Conservation (phyloP, 2,113 vertebrate genomes). For the Pterocles burchelli region DNA sequence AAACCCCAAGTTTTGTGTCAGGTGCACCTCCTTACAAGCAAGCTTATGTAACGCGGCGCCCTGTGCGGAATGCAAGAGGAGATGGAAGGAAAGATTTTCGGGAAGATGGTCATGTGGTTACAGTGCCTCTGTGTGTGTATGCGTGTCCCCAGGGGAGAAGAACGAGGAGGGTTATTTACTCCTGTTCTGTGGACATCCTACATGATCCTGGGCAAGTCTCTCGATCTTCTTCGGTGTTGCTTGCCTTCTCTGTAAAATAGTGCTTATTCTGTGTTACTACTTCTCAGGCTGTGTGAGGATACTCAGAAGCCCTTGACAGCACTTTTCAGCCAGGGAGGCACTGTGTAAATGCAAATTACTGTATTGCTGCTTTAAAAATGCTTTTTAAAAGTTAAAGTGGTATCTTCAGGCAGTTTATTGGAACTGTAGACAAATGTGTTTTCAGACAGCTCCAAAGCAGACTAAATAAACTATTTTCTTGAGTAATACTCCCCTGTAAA, state of each 20-base stretch:
- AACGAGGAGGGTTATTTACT: background rate
- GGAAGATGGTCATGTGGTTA: background rate
- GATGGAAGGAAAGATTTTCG: background rate
- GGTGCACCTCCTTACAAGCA: slow-evolving; percentile 23
- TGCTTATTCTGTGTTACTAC: background rate
- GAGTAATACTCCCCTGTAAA: background rate
- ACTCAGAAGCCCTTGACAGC: background rate
- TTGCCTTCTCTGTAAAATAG: background rate
- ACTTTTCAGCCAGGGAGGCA: background rate
- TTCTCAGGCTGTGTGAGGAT: background rate
- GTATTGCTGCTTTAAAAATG: background rate
- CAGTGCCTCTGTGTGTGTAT: background rate
- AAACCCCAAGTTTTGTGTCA: slow-evolving; percentile 28
- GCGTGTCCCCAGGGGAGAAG: background rate
- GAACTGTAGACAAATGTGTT: background rate
- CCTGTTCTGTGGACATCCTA: background rate
- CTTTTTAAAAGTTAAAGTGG: slow-evolving; percentile 11
- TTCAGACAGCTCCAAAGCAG: background rate
- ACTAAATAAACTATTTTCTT: background rate
- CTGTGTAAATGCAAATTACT: background rate
- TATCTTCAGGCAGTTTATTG: background rate
- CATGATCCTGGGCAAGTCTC: background rate
- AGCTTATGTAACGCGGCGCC: slow-evolving; percentile 38
- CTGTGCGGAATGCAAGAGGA: background rate
- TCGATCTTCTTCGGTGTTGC: background rate